phyloP scores from a whole-genome alignment of 1,140 invertebrate genomes.

The Pseudobourletiella spinata region DNA sequence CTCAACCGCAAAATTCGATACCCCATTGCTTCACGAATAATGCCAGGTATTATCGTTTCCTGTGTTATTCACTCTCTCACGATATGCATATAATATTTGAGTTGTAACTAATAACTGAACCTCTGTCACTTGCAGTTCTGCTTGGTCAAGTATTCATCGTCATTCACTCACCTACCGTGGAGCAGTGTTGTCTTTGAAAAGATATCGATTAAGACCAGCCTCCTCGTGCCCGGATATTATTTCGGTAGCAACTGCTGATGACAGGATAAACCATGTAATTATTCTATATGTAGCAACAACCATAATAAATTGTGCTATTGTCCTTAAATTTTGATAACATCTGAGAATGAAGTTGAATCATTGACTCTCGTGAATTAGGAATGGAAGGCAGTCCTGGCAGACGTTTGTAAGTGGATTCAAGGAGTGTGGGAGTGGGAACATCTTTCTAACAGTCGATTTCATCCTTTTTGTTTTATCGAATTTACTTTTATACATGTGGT shows the following conservation, averaged over 20 bases:
- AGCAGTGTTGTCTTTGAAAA: slow-evolving; percentile 66
- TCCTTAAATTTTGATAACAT: no score
- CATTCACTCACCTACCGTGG: slow-evolving; percentile 74
- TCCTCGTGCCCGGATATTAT: slow-evolving; percentile 86
- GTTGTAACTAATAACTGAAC: no score
- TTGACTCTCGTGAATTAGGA: no score
- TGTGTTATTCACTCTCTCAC: no score
- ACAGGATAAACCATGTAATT: slow-evolving; percentile 24
- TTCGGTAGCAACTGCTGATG: slow-evolving; percentile 62
- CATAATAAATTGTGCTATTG: no score
- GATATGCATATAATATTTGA: no score
- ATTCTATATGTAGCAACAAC: no score
- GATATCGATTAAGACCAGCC: slow-evolving; percentile 64
- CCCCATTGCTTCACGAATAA: neutral
- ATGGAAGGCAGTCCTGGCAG: slow-evolving; percentile 62
- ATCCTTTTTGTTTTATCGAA: slow-evolving; percentile 74
- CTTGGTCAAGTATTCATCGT: slow-evolving; percentile 29
- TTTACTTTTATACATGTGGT: slow-evolving; percentile 74
- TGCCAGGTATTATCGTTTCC: no score
- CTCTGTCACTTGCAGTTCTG: no score
- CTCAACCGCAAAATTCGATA: neutral
- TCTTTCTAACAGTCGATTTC: slow-evolving; percentile 62
- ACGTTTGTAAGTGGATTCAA: slow-evolving; percentile 62
- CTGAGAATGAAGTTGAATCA: no score
- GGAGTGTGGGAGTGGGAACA: slow-evolving; percentile 72